Base-by-base conservation (phyloP, 2,113 vertebrate genomes). In the Connochaetes taurinus region DNA sequence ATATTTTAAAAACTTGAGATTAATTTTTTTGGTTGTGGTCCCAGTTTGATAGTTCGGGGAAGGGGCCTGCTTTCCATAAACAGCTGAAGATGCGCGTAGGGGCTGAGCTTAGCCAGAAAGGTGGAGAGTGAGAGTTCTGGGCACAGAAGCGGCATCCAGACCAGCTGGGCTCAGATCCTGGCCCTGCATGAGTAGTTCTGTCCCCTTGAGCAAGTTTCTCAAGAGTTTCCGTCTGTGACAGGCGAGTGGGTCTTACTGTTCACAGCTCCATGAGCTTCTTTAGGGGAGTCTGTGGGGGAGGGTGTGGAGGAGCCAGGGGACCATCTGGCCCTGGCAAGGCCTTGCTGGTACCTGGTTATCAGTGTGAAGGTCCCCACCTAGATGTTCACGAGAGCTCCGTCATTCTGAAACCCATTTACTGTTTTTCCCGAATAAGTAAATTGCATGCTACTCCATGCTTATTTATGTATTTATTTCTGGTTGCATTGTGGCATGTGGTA, bases 1-100 rank as follows among this genome's bases (percentile, higher is more conserved):
- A 97, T 98, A 40, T 98, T 98, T 98, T 97, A 19, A 97, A 98
- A 97, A 97, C 76, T 76, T 90, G 71, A 96, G 97, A 91, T 97
- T 98, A 84, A 85, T 98, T 94, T 86, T 89, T 87, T 60, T 58
- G 84, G 92, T 50, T 19, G 33, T 47, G 53, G 87, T 95, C 96
- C 95, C 97, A 82, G 91, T 94, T 94, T 94, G 97, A 94, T 90
- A 62, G 89, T 85, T 95, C 31, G 6, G 31, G 85, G 58, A 93
- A 78, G 57, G 94, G 92, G 71, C 90, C 85, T 90, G 90, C 98
- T 95, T 97, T 97, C 97, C 93, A 94, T 10, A 47, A 58, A 97
- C 91, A 98, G 93, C 86, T 74, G 91, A 95, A 86, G 31, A 2
- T 15, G 27, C 14, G 0, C 3, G 0, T 4, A 25, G 53, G 40